Conservation (phyloP, 2,113 vertebrate species). For the Oncorhynchus clarkii region DNA sequence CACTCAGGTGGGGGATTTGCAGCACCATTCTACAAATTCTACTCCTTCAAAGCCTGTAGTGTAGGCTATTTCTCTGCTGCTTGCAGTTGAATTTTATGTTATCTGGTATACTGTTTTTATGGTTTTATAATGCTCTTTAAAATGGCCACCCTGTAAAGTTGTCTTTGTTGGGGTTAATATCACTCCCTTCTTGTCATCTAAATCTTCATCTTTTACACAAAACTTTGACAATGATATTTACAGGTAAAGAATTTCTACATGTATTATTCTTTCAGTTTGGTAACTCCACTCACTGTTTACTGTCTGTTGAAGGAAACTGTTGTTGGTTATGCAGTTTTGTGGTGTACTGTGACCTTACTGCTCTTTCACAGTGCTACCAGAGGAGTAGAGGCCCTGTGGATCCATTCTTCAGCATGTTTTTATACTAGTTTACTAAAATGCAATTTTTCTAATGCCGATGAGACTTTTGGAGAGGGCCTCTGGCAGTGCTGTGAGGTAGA, state of each 20-base stretch:
- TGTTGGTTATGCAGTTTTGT: conserved; percentile 12
- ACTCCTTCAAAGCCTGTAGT: neutral
- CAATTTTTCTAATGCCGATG: neutral
- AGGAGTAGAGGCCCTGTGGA: conserved; percentile 6
- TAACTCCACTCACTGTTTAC: conserved; percentile 18
- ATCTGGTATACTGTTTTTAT: conserved; percentile 30
- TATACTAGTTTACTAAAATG: conserved; percentile 11
- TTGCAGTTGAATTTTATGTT: neutral
- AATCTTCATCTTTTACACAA: neutral
- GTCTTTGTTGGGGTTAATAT: conserved; percentile 25
- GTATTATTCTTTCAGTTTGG: neutral
- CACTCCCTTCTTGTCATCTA: conserved; percentile 17
- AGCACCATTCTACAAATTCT: neutral
- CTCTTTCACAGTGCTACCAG: conserved; percentile 10
- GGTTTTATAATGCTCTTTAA: conserved; percentile 38
- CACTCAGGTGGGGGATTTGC: neutral
- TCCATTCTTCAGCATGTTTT: conserved; percentile 5
- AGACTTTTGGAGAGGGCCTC: neutral
- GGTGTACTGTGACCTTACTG: conserved; percentile 21
- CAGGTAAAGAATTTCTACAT: neutral
- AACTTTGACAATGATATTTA: neutral
- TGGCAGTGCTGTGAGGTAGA: conserved; percentile 17
- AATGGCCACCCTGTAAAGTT: conserved; percentile 51
- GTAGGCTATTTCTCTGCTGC: neutral
- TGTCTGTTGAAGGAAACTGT: neutral